Base-by-base conservation (phyloP, 2,113 vertebrate species). In the Bubalus kerabau region DNA sequence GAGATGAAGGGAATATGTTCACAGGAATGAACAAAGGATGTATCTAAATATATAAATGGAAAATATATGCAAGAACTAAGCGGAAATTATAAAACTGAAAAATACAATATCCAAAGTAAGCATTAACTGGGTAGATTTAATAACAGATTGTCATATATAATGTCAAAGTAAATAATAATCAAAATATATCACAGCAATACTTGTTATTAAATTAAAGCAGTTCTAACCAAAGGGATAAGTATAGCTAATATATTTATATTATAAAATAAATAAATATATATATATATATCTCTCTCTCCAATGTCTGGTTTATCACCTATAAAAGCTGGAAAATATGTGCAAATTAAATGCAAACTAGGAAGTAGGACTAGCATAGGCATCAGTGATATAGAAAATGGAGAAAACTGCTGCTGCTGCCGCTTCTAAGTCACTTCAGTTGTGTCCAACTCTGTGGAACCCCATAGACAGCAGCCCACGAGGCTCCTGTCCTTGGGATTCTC, bases 341-440 rank as follows among this genome's bases (percentile, higher is more conserved):
- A 83, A 92, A 67, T 64, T 32, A 92, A 90, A 48, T 71, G 28
- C 43, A 40, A 14, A 82, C 90, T 62, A 64, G 59, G n/a, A 52
- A 28, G 43, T 10, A 62, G 16, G 15, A 52, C 24, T 14, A 40
- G 13, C 13, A 36, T 36, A 64, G n/a, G 43, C 54, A 64, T 54
- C 19, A 30, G 36, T 36, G 50, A 23, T 56, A 24, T 36, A 78
- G 40, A 88, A 52, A 71, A 71, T 23, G 4, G 4, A 59, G 40
- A 46, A 76, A 90, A 76, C 16, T 67, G 64, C 28, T 62, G 28
- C 28, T 60, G 2, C 43, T 43, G 43, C 11, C 14, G 59, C 60
- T 62, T 28, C 28, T 62, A 62, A 62, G 60, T 30, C 0, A 0
- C 60, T 62, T 62, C 60, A 30, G 60, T 62, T 15, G 28, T 62